Evolutionary conservation across 2,888 invertebrate species (phyloP), one percentile per base, ranked within the genome.

Genomic region (Temnothorax unifasciatus): DNA sequence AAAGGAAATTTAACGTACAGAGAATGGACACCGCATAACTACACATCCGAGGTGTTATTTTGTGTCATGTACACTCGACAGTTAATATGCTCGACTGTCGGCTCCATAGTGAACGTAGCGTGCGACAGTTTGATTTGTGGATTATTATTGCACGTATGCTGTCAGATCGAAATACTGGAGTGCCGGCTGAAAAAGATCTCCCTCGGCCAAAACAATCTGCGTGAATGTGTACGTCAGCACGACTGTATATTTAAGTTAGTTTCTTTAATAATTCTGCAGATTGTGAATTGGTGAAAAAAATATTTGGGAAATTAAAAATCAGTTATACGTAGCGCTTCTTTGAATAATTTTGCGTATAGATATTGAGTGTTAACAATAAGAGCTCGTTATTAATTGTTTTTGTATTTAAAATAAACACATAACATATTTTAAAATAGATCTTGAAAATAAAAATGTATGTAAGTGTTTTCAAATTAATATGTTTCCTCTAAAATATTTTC

Each of bases 1-100:
- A 64, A 18, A 18, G 21, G 71, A n/a, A 61, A 68, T 15, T 47
- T 89, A 29, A 54, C 75, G 0, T 85, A 47, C 21, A 73, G 77
- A 44, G 66, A 69, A 6, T 89, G 89, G 89, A 25, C 82, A 18
- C 89, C 90, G 0, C 85, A 64, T 34, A 82, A 88, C 18, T 75
- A 64, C 2, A 64, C 79, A 2, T 34, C 86, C 1, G 9, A 29
- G 3, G 0, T 11, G 0, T 1, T 74, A 3, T 82, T 83, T 15
- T 47, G 9, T 6, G 11, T 81, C 0, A 25, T 68, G 34, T 84
- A 85, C 47, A 0, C 13, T 13, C 83, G 87, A 15, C 87, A 89
- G 21, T 13, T 59, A 11, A 9, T 82, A 18, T 76, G 57, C 8
- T 3, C 82, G 29, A 0, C 4, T 1, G 0, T 59, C 1, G 77